Conservation (phyloP, 2,113 vertebrate genomes). For the Chionomys nivalis region DNA sequence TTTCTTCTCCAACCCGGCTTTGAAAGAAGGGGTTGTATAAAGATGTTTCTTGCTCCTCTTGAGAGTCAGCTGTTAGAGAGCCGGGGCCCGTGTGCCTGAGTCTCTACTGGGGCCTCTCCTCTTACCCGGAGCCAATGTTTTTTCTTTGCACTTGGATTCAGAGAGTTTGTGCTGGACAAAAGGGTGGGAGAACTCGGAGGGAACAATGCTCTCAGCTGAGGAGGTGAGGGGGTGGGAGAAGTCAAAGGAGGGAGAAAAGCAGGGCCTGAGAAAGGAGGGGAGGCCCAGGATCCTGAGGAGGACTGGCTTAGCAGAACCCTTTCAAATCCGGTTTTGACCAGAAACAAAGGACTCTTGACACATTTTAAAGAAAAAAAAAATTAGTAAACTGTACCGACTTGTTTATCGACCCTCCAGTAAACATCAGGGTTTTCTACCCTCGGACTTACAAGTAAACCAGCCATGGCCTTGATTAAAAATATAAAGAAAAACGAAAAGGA, state of each 20-base stretch:
- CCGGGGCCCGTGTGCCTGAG: background rate
- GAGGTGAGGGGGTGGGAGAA: constrained; percentile 1
- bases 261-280: constrained; percentile 5
- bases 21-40: background rate
- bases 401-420: background rate
- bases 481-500: constrained; percentile 24
- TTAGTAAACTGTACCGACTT: background rate
- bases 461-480: constrained; percentile 1
- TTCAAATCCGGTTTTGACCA: constrained; percentile 20
- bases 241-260: background rate
- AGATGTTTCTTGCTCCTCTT: background rate
- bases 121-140: constrained; percentile 10
- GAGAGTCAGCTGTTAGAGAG: background rate
- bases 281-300: background rate
- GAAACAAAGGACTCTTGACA: constrained; percentile 50
- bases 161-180: constrained; percentile 18
- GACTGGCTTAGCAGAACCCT: background rate
- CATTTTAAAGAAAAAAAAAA: constrained; percentile 4
- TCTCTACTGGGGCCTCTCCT: background rate
- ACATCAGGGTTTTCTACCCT: background rate
- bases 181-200: constrained; percentile 11
- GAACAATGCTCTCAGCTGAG: constrained; percentile 15
- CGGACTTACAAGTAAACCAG: background rate
- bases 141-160: constrained; percentile 62
- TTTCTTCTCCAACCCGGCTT: background rate